Percentiles rank a stretch among this genome's conserved stretches.
These are phyloP conservation scores for Gadopsis marmoratus DNA, from an alignment of 2,797 vertebrate genomes.

Conservation along the genomic window DNA sequence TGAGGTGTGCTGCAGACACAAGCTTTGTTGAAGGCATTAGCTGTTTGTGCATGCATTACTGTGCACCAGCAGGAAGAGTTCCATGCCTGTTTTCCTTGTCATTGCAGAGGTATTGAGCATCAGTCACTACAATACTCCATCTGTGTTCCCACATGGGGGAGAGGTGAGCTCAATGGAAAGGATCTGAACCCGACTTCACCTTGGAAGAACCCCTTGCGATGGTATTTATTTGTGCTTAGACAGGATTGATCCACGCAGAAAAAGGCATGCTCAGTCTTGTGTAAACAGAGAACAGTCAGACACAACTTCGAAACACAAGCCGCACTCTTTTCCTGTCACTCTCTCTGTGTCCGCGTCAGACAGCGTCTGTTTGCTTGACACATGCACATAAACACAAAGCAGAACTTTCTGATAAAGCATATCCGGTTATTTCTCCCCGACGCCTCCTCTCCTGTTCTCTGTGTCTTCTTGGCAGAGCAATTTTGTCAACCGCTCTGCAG, in stretches of 20 bases:
- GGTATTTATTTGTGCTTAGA: slow-evolving; percentile 41
- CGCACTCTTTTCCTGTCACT: slow-evolving; percentile 38
- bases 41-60: slow-evolving; percentile 37
- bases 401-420: slow-evolving; percentile 55
- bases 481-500: slow-evolving; percentile 56
- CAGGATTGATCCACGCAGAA: slow-evolving; percentile 36
- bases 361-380: slow-evolving; percentile 57
- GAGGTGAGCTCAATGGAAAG: slow-evolving; percentile 24
- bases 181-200: slow-evolving; percentile 43
- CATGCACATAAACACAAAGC: slow-evolving; percentile 58
- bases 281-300: slow-evolving; percentile 46
- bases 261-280: slow-evolving; percentile 37
- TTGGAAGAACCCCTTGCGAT: slow-evolving; percentile 8
- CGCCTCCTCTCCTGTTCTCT: slow-evolving; percentile 36
- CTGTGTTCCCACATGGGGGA: slow-evolving; percentile 12
- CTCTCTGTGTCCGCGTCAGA: slow-evolving; percentile 51
- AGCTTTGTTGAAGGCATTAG: slow-evolving; percentile 45
- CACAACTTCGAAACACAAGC: slow-evolving; percentile 41
- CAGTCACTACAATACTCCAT: slow-evolving; percentile 37
- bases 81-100: slow-evolving; percentile 25
- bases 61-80: slow-evolving; percentile 13
- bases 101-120: slow-evolving; percentile 26
- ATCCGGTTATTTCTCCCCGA: slow-evolving; percentile 60
- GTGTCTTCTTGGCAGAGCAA: slow-evolving; percentile 66
- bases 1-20: slow-evolving; percentile 37